A percentile compares a stretch with the other conserved stretches of the same genome.
Conservation (phyloP, 2,888 invertebrate genomes). For the Biston betularia region DNA sequence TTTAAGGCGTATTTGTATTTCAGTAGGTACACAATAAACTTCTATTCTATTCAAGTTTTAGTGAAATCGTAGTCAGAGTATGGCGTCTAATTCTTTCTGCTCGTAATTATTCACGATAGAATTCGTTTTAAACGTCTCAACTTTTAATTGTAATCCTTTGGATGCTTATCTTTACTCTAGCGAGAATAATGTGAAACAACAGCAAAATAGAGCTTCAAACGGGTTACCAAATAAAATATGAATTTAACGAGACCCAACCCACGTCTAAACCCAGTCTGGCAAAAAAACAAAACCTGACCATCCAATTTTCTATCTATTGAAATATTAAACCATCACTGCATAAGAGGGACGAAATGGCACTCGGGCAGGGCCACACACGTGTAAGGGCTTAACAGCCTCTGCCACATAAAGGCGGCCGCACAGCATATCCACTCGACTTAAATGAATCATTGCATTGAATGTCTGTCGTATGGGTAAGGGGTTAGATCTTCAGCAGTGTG, state of each 20-base stretch:
- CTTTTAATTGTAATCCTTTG: too few relatives aligned
- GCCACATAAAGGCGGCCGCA: not conserved
- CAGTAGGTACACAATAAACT: too few relatives aligned
- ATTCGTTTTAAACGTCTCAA: too few relatives aligned
- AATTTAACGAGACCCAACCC: conserved; percentile 1
- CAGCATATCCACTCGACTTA: not conserved
- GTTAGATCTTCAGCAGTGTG: too few relatives aligned
- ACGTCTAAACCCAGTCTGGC: not conserved
- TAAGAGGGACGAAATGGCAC: conserved; percentile 10
- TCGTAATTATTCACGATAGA: too few relatives aligned
- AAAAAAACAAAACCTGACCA: conserved; percentile 11
- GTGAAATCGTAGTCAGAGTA: too few relatives aligned
- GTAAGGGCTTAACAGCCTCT: conserved; percentile 19
- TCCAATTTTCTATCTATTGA: conserved; percentile 24
- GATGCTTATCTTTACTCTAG: not conserved
- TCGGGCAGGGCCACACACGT: conserved; percentile 18
- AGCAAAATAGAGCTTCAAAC: conserved; percentile 1
- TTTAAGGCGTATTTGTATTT: too few relatives aligned
- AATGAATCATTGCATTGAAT: not conserved
- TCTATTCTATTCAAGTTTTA: too few relatives aligned
- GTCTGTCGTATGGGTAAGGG: not conserved
- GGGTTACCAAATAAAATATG: not conserved
- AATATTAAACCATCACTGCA: conserved; percentile 26
- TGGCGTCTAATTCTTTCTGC: too few relatives aligned
- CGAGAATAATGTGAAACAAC: not conserved